These are phyloP conservation scores for Agonopterix arenella DNA, from an alignment of 2,888 invertebrate species.

Conservation along the genomic window DNA sequence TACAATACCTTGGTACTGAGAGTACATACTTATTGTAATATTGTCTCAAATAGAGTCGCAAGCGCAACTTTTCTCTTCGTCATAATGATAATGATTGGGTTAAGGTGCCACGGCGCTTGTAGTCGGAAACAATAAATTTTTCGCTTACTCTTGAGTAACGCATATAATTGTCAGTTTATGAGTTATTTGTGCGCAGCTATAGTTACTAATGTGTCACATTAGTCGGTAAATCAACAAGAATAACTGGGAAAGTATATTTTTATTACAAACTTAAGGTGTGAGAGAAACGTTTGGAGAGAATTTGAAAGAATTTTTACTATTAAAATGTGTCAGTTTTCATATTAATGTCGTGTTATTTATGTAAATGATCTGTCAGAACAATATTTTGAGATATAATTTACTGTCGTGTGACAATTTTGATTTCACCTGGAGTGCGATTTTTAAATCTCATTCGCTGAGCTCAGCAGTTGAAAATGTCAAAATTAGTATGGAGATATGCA, in stretches of 20 bases:
- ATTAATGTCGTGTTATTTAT: conserved; percentile 8
- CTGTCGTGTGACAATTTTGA: too few relatives aligned
- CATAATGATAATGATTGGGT: conserved; percentile 2
- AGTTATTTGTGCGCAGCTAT: conserved; percentile 50
- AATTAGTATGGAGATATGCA: too few relatives aligned
- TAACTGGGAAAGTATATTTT: conserved; percentile 8
- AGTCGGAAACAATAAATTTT: conserved; percentile 63
- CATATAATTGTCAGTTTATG: conserved; percentile 55
- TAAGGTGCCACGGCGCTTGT: conserved; percentile 24
- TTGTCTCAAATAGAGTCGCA: too few relatives aligned
- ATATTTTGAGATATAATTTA: too few relatives aligned
- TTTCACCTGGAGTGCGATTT: too few relatives aligned
- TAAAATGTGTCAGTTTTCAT: conserved; percentile 9
- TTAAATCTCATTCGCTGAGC: too few relatives aligned
- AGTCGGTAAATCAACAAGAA: conserved; percentile 26
- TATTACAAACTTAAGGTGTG: conserved; percentile 9
- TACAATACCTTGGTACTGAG: too few relatives aligned
- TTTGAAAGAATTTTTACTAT: conserved; percentile 11
- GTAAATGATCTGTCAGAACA: neutral
- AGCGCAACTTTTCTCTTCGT: too few relatives aligned
- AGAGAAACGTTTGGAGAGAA: conserved; percentile 12
- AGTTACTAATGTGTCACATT: conserved; percentile 41
- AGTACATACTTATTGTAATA: too few relatives aligned
- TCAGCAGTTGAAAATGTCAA: too few relatives aligned
- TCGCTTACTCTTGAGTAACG: conserved; percentile 37